Evolutionary conservation across 2,797 vertebrate species (phyloP).

Genomic region (Avahi laniger): DNA sequence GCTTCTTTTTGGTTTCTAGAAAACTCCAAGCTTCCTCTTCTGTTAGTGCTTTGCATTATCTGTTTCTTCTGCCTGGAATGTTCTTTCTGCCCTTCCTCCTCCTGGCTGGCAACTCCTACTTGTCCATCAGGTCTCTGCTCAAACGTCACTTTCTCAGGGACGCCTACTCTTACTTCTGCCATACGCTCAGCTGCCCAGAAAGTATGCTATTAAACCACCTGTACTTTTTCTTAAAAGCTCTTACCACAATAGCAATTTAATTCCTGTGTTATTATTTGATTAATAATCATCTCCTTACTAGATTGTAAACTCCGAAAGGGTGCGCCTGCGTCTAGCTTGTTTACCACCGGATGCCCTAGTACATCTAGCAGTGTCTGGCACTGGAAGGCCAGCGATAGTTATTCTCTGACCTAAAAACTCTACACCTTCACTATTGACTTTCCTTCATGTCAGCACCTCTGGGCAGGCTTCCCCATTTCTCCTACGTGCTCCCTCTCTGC

Average conservation of each 20-base stretch:
- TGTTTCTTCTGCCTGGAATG: neutral
- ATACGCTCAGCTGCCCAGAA: neutral
- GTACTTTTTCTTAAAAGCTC: neutral
- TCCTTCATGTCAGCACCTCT: neutral
- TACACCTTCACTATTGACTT: neutral
- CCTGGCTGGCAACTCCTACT: neutral
- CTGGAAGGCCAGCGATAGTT: neutral
- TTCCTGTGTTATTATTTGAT: neutral
- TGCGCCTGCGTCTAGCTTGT: neutral
- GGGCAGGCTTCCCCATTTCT: neutral
- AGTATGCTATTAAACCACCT: neutral
- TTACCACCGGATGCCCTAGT: neutral
- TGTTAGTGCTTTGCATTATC: neutral
- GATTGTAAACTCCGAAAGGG: neutral
- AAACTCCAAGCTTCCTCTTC: neutral
- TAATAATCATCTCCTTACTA: neutral
- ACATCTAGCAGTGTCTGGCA: neutral
- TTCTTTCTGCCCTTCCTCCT: neutral
- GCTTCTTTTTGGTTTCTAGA: constrained; percentile 14
- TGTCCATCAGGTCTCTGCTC: neutral
- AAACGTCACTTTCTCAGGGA: neutral
- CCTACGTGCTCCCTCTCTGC: neutral
- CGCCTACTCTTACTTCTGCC: neutral
- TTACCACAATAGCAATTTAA: neutral
- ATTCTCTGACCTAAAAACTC: neutral